Conservation (phyloP, 2,797 vertebrate species). For the Characodon lateralis region DNA sequence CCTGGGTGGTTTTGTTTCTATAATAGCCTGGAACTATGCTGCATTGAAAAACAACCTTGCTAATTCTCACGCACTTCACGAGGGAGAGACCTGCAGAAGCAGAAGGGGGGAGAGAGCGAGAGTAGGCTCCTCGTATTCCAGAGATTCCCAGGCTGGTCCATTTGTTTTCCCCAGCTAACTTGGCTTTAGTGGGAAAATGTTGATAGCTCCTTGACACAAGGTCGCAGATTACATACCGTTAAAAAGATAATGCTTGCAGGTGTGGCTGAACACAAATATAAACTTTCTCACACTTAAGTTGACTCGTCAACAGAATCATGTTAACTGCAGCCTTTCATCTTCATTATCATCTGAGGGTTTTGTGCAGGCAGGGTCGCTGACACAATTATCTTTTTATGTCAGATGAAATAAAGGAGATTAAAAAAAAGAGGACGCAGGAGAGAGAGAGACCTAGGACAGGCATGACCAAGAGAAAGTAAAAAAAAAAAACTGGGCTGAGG, state of each 20-base stretch:
- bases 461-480: conserved; percentile 35
- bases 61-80: conserved; percentile 65
- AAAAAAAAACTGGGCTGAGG: conserved; percentile 53
- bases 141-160: conserved; percentile 45
- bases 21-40: conserved; percentile 73
- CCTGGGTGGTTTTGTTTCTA: conserved; percentile 72
- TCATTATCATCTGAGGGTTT: conserved; percentile 58
- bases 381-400: conserved; percentile 70
- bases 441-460: conserved; percentile 15
- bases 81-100: conserved; percentile 28
- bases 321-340: conserved; percentile 68
- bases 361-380: conserved; percentile 62
- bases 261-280: conserved; percentile 7
- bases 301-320: conserved; percentile 61
- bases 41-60: conserved; percentile 68
- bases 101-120: neutral
- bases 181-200: conserved; percentile 44
- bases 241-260: conserved; percentile 32
- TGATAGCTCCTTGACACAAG: conserved; percentile 72
- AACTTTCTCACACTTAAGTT: conserved; percentile 14
- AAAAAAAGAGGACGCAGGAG: conserved; percentile 34
- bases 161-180: conserved; percentile 36
- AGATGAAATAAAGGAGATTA: conserved; percentile 61
- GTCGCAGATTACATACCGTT: conserved; percentile 62
- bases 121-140: conserved; percentile 28